Evolutionary conservation across 2,797 vertebrate species (phyloP).

Genomic region (Staurois parvus): DNA sequence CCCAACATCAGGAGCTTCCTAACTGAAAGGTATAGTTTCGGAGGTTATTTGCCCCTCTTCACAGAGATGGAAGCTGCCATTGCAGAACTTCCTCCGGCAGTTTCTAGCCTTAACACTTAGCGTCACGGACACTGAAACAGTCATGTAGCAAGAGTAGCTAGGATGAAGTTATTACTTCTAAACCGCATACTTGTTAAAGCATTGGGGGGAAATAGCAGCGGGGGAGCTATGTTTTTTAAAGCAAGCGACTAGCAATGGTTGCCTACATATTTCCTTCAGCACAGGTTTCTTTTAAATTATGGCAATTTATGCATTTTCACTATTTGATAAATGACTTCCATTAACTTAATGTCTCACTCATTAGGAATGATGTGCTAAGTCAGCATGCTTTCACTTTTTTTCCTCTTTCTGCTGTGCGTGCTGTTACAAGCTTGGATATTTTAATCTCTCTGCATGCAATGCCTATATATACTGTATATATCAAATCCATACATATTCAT

Average conservation of each 20-base stretch:
- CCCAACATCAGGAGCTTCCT: too few relatives aligned
- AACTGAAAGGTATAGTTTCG: too few relatives aligned
- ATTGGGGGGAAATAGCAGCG: too few relatives aligned
- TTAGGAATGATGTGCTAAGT: constrained; percentile 26
- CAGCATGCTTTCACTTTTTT: constrained; percentile 15
- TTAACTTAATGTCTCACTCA: constrained; percentile 34
- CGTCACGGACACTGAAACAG: background rate
- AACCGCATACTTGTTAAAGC: background rate
- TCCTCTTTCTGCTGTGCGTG: background rate
- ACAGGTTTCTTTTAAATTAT: background rate
- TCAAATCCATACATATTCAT: too few relatives aligned
- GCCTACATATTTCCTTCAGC: background rate
- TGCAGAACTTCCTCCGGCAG: too few relatives aligned
- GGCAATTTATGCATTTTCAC: constrained; percentile 18
- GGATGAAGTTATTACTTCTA: background rate
- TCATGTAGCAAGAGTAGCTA: background rate
- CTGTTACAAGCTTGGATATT: background rate
- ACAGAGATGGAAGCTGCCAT: too few relatives aligned
- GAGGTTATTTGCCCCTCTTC: too few relatives aligned
- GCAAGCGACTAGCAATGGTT: background rate
- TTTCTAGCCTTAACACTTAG: background rate
- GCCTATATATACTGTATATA: background rate
- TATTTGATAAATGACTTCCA: constrained; percentile 37
- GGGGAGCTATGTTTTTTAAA: background rate
- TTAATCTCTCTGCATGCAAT: background rate